These are phyloP conservation scores for Alethe diademata DNA, from an alignment of 2,113 vertebrate species.

Conservation along the genomic window DNA sequence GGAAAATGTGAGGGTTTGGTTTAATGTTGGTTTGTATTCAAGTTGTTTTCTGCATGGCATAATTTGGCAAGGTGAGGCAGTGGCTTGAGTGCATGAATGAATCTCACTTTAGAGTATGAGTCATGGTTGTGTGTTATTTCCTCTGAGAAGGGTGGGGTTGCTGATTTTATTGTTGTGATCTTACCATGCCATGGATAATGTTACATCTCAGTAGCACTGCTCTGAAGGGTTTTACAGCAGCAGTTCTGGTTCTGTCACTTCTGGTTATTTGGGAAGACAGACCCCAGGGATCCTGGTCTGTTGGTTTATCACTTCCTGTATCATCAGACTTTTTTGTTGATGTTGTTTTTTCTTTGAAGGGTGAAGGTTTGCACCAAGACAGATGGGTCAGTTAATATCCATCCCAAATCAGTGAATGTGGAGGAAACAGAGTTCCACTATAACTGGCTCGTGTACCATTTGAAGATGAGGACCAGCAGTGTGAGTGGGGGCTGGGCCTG, in stretches of 20 bases:
- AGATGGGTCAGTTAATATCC: conserved; percentile 91
- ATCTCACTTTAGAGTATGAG: neutral
- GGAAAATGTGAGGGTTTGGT: conserved; percentile 84
- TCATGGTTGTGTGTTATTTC: neutral
- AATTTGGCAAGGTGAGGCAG: neutral
- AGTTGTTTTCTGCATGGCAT: neutral
- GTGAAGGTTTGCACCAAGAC: conserved; percentile 92
- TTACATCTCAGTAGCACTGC: neutral
- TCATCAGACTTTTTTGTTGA: neutral
- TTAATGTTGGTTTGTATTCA: neutral
- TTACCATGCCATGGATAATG: accelerated
- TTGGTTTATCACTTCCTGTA: neutral
- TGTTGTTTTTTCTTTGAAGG: conserved; percentile 64
- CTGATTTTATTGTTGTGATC: neutral
- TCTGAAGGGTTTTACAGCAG: neutral
- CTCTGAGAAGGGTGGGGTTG: neutral
- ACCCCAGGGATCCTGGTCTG: neutral
- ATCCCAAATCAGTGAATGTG: conserved; percentile 96
- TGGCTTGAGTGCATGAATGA: neutral
- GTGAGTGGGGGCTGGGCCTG: conserved; percentile 75
- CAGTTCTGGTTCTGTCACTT: neutral
- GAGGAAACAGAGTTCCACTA: conserved; percentile 91
- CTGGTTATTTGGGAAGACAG: neutral
- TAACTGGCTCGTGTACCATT: conserved; percentile 95
- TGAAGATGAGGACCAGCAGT: conserved; percentile 97